Conservation (phyloP, 53 echinoderm and acorn worm species). For the Echinarachnius parma region DNA sequence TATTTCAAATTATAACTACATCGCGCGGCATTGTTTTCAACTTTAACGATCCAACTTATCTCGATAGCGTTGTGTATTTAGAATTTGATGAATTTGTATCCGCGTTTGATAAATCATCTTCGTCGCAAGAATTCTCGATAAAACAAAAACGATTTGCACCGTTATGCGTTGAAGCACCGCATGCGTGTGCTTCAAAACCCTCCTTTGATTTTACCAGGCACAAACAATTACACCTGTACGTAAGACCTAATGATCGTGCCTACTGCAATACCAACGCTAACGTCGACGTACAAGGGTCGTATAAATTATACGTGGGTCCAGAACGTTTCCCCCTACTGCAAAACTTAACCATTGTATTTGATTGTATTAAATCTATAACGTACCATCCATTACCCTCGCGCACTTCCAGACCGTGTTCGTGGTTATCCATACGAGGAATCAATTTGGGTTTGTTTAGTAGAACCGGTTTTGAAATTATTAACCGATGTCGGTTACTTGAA, state of each 20-base stretch:
- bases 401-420: not conserved
- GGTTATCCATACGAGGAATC: constrained; percentile 1
- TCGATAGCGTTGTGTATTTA: not conserved
- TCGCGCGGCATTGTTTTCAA: too few relatives aligned
- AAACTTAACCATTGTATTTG: not conserved
- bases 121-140: not conserved
- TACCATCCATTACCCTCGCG: not conserved
- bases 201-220: not conserved
- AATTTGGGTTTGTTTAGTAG: not conserved
- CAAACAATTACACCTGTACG: not conserved
- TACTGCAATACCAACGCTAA: not conserved
- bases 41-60: not conserved
- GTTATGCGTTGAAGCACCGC: not conserved
- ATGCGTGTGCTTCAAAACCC: not conserved
- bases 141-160: not conserved
- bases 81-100: not conserved
- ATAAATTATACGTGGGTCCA: not conserved
- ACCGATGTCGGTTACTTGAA: not conserved
- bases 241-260: not conserved
- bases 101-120: not conserved
- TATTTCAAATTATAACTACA: too few relatives aligned
- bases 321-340: not conserved
- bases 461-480: not conserved
- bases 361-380: not conserved
- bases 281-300: not conserved